Conservation (phyloP, 2,113 vertebrate genomes). For the Marmota flaviventris region DNA sequence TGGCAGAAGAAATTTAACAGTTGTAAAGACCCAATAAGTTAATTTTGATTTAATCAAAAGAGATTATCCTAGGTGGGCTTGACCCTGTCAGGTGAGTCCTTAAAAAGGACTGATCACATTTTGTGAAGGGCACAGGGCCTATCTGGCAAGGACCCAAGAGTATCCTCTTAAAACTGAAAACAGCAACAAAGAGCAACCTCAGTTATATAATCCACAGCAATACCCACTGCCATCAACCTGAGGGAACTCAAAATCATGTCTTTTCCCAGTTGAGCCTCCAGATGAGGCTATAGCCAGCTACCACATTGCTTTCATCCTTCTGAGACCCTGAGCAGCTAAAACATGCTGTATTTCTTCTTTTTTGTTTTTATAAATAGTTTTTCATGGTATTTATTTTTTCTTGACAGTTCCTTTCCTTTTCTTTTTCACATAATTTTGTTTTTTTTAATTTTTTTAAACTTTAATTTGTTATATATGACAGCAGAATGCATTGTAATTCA, state of each 20-base stretch:
- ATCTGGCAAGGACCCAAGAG: background rate
- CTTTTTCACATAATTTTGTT: no score
- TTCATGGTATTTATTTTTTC: no score
- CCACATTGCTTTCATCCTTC: background rate
- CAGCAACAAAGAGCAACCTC: background rate
- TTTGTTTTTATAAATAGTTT: no score
- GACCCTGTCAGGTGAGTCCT: background rate
- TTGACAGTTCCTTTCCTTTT: no score
- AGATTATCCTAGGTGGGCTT: background rate
- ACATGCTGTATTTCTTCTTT: no score
- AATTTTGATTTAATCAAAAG: constrained; percentile 20
- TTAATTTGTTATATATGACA: no score
- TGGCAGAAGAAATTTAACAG: background rate
- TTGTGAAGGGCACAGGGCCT: background rate
- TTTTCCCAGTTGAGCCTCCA: background rate
- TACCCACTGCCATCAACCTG: background rate
- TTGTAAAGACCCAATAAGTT: background rate
- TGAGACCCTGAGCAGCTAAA: no score
- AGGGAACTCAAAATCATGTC: background rate
- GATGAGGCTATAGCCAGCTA: background rate
- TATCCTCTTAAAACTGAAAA: background rate
- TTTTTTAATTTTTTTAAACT: no score
- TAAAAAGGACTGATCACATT: background rate
- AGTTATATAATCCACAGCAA: background rate
- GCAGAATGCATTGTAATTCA: no score